Conservation (phyloP, 2,797 vertebrate genomes). For the Antennarius maculatus region DNA sequence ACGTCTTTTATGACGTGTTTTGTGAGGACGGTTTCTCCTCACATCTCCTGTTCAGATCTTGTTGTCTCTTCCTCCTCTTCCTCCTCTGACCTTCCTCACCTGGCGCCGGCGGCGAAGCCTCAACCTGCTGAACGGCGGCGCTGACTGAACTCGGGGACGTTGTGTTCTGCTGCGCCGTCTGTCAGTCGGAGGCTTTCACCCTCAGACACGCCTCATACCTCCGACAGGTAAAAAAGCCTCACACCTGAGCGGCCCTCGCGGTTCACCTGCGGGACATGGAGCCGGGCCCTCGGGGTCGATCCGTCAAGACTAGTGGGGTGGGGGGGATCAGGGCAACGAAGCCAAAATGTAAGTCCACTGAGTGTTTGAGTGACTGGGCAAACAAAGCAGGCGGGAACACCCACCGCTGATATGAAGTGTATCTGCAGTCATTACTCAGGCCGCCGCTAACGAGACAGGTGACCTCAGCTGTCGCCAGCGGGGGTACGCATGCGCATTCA, state of each 20-base stretch:
- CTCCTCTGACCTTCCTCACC: constrained; percentile 35
- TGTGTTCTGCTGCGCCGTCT: constrained; percentile 42
- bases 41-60: too few relatives aligned
- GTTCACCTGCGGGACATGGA: constrained; percentile 64
- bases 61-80: not conserved
- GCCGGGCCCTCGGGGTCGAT: constrained; percentile 16
- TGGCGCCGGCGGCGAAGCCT: constrained; percentile 42
- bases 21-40: too few relatives aligned
- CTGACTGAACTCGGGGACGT: too few relatives aligned
- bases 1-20: too few relatives aligned
- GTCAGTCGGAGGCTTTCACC: constrained; percentile 59
- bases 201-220: constrained; percentile 62
- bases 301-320: constrained; percentile 10
- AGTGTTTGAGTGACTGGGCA: constrained; percentile 53
- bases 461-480: constrained; percentile 34
- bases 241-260: constrained; percentile 26
- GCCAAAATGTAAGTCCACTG: constrained; percentile 45
- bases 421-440: constrained; percentile 60
- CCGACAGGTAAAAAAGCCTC: constrained; percentile 40
- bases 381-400: constrained; percentile 57
- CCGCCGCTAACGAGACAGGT: constrained; percentile 32
- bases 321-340: constrained; percentile 29
- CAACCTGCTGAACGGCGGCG: constrained; percentile 52
- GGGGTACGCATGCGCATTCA: constrained; percentile 19
- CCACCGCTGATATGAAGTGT: constrained; percentile 49